Evolutionary conservation across 2,888 invertebrate genomes (phyloP).

Genomic region (Stenolophus ochropezus): DNA sequence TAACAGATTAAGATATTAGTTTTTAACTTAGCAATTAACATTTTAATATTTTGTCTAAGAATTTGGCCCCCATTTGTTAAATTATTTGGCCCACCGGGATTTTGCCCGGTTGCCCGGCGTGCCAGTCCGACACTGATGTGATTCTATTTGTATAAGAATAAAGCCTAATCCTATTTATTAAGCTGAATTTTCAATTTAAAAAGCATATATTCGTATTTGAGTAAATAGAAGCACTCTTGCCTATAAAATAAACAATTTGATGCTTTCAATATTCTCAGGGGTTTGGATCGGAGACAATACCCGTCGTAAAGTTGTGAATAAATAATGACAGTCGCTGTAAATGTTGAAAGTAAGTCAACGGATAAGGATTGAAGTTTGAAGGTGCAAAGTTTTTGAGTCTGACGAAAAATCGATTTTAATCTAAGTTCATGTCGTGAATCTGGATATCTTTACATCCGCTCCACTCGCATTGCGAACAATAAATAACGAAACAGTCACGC

Average conservation of each 20-base stretch:
- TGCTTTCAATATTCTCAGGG: not conserved
- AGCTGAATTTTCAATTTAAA: too few species aligned
- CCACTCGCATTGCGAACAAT: slow-evolving; percentile 39
- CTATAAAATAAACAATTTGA: not conserved
- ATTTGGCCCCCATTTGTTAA: too few species aligned
- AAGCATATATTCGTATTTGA: not conserved
- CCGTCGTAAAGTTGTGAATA: not conserved
- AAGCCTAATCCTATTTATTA: too few species aligned
- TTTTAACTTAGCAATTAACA: too few species aligned
- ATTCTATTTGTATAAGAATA: too few species aligned
- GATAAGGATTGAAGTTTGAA: slow-evolving; percentile 3
- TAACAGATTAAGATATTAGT: too few species aligned
- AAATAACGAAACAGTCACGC: slow-evolving; percentile 45
- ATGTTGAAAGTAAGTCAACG: slow-evolving; percentile 4
- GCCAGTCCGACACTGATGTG: too few species aligned
- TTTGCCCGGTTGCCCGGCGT: too few species aligned
- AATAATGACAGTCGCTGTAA: not conserved
- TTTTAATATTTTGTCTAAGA: too few species aligned
- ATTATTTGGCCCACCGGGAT: too few species aligned
- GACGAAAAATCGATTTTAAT: slow-evolving; percentile 46
- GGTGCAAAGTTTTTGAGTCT: slow-evolving; percentile 16
- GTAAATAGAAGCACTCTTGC: not conserved
- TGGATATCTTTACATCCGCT: slow-evolving; percentile 46
- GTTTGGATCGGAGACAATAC: not conserved
- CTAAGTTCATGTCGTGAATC: slow-evolving; percentile 47